Evolutionary conservation across 2,888 invertebrate genomes (phyloP).

Genomic region (Tetrapedia diversipes): DNA sequence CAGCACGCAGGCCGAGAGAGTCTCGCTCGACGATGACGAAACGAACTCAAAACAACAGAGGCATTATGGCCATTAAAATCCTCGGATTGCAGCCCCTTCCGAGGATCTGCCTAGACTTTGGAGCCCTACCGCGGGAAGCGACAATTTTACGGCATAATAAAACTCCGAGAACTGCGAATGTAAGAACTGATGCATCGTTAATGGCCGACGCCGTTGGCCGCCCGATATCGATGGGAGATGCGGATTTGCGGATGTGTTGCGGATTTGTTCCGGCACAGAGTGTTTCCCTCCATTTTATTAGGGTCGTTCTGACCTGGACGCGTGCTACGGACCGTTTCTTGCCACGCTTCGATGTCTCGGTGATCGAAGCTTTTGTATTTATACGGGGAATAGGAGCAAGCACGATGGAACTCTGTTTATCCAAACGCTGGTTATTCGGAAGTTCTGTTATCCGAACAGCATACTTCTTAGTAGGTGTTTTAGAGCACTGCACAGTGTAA

Average conservation of each 20-base stretch:
- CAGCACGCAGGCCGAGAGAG: slow-evolving; percentile 45
- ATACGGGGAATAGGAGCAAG: too few species aligned
- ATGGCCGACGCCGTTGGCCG: slow-evolving; percentile 12
- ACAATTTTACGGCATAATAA: slow-evolving; percentile 54
- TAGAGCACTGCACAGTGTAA: too few species aligned
- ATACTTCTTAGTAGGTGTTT: too few species aligned
- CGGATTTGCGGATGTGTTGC: too few species aligned
- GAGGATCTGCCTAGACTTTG: slow-evolving; percentile 42
- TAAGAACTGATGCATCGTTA: slow-evolving; percentile 49
- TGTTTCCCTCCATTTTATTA: slow-evolving; percentile 9
- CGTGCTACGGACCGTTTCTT: slow-evolving; percentile 1
- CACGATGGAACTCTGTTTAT: too few species aligned
- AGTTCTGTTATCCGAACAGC: too few species aligned
- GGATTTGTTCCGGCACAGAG: slow-evolving; percentile 7
- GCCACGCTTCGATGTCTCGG: not conserved
- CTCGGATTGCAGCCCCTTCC: slow-evolving; percentile 41
- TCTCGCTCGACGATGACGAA: slow-evolving; percentile 60
- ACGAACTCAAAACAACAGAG: slow-evolving; percentile 57
- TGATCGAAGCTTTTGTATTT: too few species aligned
- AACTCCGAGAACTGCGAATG: slow-evolving; percentile 41
- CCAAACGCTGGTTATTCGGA: too few species aligned
- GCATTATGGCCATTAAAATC: slow-evolving; percentile 63
- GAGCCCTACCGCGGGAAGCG: slow-evolving; percentile 41
- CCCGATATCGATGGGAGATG: not conserved
- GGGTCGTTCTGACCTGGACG: not conserved